Evolutionary conservation across 1,140 invertebrate genomes (phyloP), one percentile per base, ranked within the genome.

Genomic region (Globodera ellingtonae): DNA sequence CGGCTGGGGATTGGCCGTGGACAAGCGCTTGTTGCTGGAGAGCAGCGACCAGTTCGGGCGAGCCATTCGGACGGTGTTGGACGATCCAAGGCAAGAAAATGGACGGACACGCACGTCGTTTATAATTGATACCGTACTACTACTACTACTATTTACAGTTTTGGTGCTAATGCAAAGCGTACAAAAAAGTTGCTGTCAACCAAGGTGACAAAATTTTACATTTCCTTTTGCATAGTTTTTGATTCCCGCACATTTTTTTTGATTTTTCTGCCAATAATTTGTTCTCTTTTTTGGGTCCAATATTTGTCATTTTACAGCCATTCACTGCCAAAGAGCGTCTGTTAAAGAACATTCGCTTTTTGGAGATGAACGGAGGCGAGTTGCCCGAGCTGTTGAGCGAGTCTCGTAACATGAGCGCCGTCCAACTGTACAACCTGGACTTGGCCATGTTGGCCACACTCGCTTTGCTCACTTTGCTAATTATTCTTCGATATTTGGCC

Each of bases 291-390:
- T 35, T 35, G 35, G 35, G 35, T 35, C 35, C 35, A 35, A 35
- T 35, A 35, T 35, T 35, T 35, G 35, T 35, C 56, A 18, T n/a
- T 62, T 62, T 62, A 52, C n/a, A 81, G 79, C 80, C 80, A 10
- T 81, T 81, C 65, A 47, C 80, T 10, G 80, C 80, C 9, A 69
- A 70, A 48, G 80, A 81, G 75, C 56, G 66, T 13, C 75, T 81
- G n/a, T 15, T 74, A 21, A 81, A 81, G 18, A 72, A 74, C 65
- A 78, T 81, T 15, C 78, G 75, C 15, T 81, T 81, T 81, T 46
- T 80, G 48, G 66, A 80, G 44, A 44, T 35, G 24, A 81, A 81
- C 44, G 80, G 79, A 13, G 80, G 80, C n/a, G 7, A 46, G 46
- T 56, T 81, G 8, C 79, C 80, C 21, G 80, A 81, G 67, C 67